These are phyloP conservation scores for Petrophora chlorosata DNA, from an alignment of 2,888 invertebrate species.

Conservation along the genomic window DNA sequence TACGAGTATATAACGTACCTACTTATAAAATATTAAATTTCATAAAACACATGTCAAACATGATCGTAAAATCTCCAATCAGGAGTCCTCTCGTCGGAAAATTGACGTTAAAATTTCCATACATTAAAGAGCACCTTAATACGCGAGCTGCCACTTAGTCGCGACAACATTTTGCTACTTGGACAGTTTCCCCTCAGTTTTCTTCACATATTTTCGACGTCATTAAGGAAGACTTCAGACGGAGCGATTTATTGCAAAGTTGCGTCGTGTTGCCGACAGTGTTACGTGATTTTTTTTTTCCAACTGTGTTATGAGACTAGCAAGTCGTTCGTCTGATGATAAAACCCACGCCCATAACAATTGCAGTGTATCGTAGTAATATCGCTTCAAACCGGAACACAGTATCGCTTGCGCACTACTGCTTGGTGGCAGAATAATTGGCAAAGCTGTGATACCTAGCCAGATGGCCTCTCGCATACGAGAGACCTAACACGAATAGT, in stretches of 20 bases:
- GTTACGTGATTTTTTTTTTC: neutral
- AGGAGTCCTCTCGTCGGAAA: conserved; percentile 23
- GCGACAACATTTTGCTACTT: conserved; percentile 38
- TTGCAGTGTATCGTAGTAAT: too few relatives aligned
- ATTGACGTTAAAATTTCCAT: conserved; percentile 32
- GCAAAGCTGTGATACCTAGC: too few relatives aligned
- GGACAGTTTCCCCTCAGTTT: conserved; percentile 43
- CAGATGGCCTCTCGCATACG: too few relatives aligned
- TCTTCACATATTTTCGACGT: conserved; percentile 56
- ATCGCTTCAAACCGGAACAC: too few relatives aligned
- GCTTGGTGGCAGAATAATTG: too few relatives aligned
- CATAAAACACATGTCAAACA: conserved; percentile 18
- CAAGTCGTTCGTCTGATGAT: too few relatives aligned
- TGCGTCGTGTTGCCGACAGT: neutral
- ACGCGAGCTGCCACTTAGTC: conserved; percentile 44
- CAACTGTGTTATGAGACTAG: neutral
- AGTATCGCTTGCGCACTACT: too few relatives aligned
- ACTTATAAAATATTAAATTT: conserved; percentile 12
- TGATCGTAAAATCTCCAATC: conserved; percentile 18
- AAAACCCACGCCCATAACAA: too few relatives aligned
- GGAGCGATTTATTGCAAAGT: neutral
- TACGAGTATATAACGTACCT: neutral
- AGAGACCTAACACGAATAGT: too few relatives aligned
- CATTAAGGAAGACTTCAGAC: conserved; percentile 24
- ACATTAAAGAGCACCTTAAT: conserved; percentile 33